Percentiles rank a stretch among this genome's conserved stretches.
phyloP scores from a whole-genome alignment of 1,140 invertebrate species.

The Apis florea region DNA sequence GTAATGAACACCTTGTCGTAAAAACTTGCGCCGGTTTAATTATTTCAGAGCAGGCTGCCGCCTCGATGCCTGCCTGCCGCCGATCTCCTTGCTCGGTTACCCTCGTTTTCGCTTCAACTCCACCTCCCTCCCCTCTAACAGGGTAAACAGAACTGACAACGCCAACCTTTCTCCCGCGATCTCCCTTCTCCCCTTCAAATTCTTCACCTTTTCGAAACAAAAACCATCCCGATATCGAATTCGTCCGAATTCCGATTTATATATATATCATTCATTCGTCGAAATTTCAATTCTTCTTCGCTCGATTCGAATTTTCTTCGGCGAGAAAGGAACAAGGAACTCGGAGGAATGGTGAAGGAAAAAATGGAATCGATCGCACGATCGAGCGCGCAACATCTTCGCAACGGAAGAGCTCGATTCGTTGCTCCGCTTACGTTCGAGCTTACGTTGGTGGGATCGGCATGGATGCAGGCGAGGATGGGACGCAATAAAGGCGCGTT shows the following conservation, averaged over 20 bases:
- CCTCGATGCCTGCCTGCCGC: not conserved
- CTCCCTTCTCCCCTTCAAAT: too few species aligned
- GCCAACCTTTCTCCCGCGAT: conserved; percentile 31
- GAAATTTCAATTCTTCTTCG: too few species aligned
- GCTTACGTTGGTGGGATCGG: conserved; percentile 27
- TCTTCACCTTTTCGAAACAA: not conserved
- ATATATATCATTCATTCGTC: too few species aligned
- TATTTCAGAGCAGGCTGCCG: conserved; percentile 70
- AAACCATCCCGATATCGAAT: not conserved
- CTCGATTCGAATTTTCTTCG: too few species aligned
- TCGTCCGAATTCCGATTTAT: not conserved
- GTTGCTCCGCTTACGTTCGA: not conserved
- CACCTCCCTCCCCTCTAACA: not conserved
- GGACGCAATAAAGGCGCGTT: conserved; percentile 57
- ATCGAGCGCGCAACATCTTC: conserved; percentile 14
- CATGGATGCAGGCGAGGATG: conserved; percentile 20
- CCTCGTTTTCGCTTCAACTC: conserved; percentile 49
- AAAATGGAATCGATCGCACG: conserved; percentile 3
- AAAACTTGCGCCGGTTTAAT: conserved; percentile 81
- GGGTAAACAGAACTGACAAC: conserved; percentile 51
- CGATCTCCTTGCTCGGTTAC: conserved; percentile 56
- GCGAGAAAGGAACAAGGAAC: too few species aligned
- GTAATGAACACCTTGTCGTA: conserved; percentile 82
- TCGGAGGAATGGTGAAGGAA: not conserved
- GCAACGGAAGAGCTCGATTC: too few species aligned